Percentiles rank a stretch among this genome's conserved stretches.
Evolutionary conservation across 1,140 invertebrate species (phyloP).

Genomic region (Saccostrea cuccullata): DNA sequence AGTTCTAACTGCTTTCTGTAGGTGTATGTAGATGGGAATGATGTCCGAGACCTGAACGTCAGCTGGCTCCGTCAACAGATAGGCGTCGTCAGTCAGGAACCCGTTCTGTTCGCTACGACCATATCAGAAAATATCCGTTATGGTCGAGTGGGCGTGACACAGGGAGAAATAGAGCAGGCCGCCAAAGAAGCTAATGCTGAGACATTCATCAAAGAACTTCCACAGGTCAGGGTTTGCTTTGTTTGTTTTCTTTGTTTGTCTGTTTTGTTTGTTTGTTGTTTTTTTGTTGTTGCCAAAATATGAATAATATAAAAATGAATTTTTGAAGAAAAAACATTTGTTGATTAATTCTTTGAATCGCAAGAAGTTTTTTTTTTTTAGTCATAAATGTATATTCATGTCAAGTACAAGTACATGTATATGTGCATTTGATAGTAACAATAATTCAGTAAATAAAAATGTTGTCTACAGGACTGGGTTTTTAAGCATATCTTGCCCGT

Average conservation of each 20-base stretch:
- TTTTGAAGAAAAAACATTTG: too few relatives aligned
- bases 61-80: slow-evolving; percentile 84
- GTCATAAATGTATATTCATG: too few relatives aligned
- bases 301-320: background rate
- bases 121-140: slow-evolving; percentile 81
- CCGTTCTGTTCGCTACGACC: slow-evolving; percentile 84
- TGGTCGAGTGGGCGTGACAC: slow-evolving; percentile 64
- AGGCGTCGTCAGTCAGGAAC: slow-evolving; percentile 78
- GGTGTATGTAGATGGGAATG: slow-evolving; percentile 77
- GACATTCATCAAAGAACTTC: slow-evolving; percentile 89
- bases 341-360: too few relatives aligned
- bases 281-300: too few relatives aligned
- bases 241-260: background rate
- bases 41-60: slow-evolving; percentile 81
- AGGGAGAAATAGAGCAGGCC: slow-evolving; percentile 79
- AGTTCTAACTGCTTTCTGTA: slow-evolving; percentile 38
- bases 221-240: slow-evolving; percentile 80
- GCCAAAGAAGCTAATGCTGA: slow-evolving; percentile 87
- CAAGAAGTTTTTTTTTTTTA: too few relatives aligned
- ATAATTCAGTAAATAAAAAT: too few relatives aligned
- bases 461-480: too few relatives aligned
- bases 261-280: background rate
- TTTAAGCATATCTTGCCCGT: too few relatives aligned
- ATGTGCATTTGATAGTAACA: too few relatives aligned
- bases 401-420: too few relatives aligned